Evolutionary conservation across 1,140 invertebrate species (phyloP).

Genomic region (Drosophila prosaltans): DNA sequence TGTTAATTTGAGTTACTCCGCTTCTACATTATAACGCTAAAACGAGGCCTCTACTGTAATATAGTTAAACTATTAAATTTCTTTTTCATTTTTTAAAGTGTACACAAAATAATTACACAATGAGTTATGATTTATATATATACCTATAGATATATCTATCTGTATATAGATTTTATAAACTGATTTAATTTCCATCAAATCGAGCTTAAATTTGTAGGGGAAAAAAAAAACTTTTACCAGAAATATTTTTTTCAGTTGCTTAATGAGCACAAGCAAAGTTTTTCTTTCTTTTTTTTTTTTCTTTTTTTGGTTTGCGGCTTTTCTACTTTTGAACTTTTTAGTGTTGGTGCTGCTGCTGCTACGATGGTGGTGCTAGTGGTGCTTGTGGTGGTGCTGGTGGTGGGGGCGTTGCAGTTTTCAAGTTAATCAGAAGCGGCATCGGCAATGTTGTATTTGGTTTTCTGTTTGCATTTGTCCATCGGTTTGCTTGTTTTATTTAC

Average conservation of each 20-base stretch:
- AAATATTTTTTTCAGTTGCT: background rate
- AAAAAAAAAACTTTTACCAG: background rate
- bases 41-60: too few species aligned
- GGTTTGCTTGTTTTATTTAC: constrained; percentile 50
- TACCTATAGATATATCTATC: background rate
- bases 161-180: background rate
- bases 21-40: too few species aligned
- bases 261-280: constrained; percentile 52
- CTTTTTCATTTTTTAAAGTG: too few species aligned
- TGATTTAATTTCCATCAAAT: background rate
- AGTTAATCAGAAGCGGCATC: constrained; percentile 1
- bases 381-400: constrained; percentile 9
- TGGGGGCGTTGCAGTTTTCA: constrained; percentile 11
- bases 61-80: too few species aligned
- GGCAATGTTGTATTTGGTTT: constrained; percentile 1
- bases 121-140: constrained; percentile 1
- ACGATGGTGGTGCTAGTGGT: constrained; percentile 8
- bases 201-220: background rate
- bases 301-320: constrained; percentile 50
- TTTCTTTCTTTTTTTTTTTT: background rate
- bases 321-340: constrained; percentile 66
- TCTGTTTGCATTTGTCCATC: constrained; percentile 30
- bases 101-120: background rate
- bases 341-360: constrained; percentile 1
- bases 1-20: too few species aligned